phyloP scores from a whole-genome alignment of 2,888 invertebrate genomes.

The Brachyopa scutellaris region DNA sequence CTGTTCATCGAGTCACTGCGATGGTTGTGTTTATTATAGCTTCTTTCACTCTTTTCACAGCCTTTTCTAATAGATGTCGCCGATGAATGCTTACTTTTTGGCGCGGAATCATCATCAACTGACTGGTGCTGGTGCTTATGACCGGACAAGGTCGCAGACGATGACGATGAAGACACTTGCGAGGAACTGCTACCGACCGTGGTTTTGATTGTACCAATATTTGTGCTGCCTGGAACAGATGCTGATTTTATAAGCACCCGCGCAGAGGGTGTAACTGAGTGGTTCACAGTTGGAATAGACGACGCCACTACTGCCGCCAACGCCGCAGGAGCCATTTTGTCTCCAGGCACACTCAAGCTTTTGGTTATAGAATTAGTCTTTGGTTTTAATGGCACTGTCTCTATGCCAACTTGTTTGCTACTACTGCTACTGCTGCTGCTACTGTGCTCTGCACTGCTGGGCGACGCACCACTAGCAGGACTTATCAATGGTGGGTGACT shows the following conservation, averaged over 20 bases:
- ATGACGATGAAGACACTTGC: constrained; percentile 48
- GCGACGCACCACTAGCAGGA: constrained; percentile 75
- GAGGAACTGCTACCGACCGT: constrained; percentile 79
- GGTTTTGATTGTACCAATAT: constrained; percentile 79
- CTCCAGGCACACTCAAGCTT: constrained; percentile 79
- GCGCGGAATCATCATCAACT: constrained; percentile 52
- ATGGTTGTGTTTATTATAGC: constrained; percentile 79
- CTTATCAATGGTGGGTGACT: constrained; percentile 87
- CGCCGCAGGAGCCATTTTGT: constrained; percentile 70
- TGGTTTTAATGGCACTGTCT: constrained; percentile 74
- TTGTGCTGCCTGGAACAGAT: constrained; percentile 81
- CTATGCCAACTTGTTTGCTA: constrained; percentile 30
- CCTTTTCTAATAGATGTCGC: constrained; percentile 61
- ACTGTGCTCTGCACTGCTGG: constrained; percentile 36
- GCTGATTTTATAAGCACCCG: constrained; percentile 79
- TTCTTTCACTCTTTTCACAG: constrained; percentile 76
- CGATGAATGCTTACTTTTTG: constrained; percentile 69
- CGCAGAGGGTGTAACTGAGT: constrained; percentile 37
- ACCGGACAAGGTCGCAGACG: constrained; percentile 44
- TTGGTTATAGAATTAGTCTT: constrained; percentile 78
- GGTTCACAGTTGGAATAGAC: constrained; percentile 39
- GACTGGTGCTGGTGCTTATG: constrained; percentile 56
- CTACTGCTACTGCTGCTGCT: constrained; percentile 74
- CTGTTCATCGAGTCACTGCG: constrained; percentile 73
- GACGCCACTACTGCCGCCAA: constrained; percentile 46